Conservation (phyloP, 2,113 vertebrate species). For the Prolemur simus region DNA sequence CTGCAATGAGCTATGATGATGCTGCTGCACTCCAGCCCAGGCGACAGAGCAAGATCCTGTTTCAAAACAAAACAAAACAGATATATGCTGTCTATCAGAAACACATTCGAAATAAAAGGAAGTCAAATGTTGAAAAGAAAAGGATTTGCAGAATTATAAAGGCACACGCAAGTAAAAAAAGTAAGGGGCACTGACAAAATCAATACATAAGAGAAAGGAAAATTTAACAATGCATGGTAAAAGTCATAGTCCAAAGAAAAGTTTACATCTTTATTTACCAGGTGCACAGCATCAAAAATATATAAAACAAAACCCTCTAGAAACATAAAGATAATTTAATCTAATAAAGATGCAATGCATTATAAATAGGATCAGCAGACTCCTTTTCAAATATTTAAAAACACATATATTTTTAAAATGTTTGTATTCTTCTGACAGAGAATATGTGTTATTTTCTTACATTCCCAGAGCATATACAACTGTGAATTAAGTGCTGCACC, state of each 20-base stretch:
- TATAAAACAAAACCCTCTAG: not conserved
- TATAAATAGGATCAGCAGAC: not conserved
- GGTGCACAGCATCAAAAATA: not conserved
- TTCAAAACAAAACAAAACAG: not conserved
- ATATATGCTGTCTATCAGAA: not conserved
- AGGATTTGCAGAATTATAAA: not conserved
- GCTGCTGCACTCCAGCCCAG: too few species aligned
- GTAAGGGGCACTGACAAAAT: not conserved
- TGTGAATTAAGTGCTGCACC: not conserved
- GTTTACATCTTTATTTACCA: not conserved
- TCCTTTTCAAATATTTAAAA: conserved; percentile 41
- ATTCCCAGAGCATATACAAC: not conserved
- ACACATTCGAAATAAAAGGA: not conserved
- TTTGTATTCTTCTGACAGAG: not conserved
- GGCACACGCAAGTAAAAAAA: not conserved
- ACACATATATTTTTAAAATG: not conserved
- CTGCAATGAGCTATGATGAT: too few species aligned
- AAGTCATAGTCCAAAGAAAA: not conserved
- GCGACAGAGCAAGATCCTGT: too few species aligned
- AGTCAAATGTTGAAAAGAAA: not conserved
- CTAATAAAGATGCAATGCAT: not conserved
- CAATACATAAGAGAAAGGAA: not conserved
- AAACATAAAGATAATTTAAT: conserved; percentile 20
- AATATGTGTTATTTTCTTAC: not conserved
- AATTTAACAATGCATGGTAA: not conserved